Evolutionary conservation across 1,140 invertebrate genomes (phyloP).

Genomic region (Lucilia cuprina): DNA sequence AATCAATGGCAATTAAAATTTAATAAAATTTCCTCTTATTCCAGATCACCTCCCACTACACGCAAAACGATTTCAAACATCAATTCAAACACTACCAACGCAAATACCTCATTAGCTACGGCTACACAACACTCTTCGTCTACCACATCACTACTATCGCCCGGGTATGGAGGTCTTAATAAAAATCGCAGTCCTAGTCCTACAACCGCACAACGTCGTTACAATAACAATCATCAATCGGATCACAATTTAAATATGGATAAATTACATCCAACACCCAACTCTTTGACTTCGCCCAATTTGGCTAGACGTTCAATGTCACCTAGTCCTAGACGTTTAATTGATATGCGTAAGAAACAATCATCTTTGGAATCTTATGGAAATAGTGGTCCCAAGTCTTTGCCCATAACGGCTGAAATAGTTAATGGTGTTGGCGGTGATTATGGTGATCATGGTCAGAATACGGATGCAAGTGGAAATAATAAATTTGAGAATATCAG

Average conservation of each 20-base stretch:
- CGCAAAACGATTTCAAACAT: constrained; percentile 49
- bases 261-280: neutral
- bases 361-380: constrained; percentile 49
- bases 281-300: constrained; percentile 39
- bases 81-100: constrained; percentile 37
- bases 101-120: constrained; percentile 2
- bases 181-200: constrained; percentile 66
- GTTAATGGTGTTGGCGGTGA: constrained; percentile 29
- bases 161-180: constrained; percentile 38
- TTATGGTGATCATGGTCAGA: constrained; percentile 39
- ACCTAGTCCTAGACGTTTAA: constrained; percentile 60
- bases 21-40: neutral
- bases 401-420: constrained; percentile 41
- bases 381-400: constrained; percentile 48
- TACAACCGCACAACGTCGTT: constrained; percentile 56
- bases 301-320: constrained; percentile 59
- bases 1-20: neutral
- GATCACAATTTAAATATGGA: constrained; percentile 18
- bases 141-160: constrained; percentile 38
- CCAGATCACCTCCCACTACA: constrained; percentile 57
- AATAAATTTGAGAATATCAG: constrained; percentile 69
- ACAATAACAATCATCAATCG: constrained; percentile 7
- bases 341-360: constrained; percentile 58
- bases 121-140: constrained; percentile 18
- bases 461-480: constrained; percentile 19